Percentiles rank a stretch among this genome's conserved stretches.
phyloP scores from a whole-genome alignment of 2,113 vertebrate species.

The Otis tarda region DNA sequence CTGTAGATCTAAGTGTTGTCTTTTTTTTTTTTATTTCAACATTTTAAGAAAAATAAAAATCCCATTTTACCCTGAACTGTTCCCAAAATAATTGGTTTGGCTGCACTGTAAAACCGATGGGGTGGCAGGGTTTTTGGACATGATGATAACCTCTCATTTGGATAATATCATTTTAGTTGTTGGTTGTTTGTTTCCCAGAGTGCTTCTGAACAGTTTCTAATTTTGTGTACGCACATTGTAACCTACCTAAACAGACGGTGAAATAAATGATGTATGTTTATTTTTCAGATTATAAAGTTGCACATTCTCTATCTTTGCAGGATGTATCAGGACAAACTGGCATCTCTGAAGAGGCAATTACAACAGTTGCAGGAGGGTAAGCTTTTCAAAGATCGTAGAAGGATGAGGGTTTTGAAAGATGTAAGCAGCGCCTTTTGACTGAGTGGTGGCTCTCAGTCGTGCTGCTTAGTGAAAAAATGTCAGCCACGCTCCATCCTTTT shows the following conservation, averaged over 20 bases:
- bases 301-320: conserved; percentile 66
- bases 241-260: neutral
- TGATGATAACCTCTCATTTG: neutral
- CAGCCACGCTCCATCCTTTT: neutral
- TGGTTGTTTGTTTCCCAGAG: neutral
- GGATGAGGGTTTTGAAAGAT: neutral
- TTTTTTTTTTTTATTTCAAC: neutral
- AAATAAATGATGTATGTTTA: neutral
- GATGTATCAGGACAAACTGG: conserved; percentile 98
- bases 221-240: neutral
- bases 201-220: neutral
- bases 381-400: neutral
- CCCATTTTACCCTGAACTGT: neutral
- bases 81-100: neutral
- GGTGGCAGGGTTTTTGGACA: neutral
- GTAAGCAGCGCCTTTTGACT: neutral
- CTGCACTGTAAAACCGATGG: neutral
- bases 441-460: neutral
- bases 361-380: conserved; percentile 96
- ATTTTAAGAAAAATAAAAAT: neutral
- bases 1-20: neutral
- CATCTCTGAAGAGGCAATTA: conserved; percentile 93
- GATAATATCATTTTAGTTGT: neutral
- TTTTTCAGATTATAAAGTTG: neutral
- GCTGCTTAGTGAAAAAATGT: neutral